Conservation (phyloP, 2,113 vertebrate species). For the Bathybates hornii region DNA sequence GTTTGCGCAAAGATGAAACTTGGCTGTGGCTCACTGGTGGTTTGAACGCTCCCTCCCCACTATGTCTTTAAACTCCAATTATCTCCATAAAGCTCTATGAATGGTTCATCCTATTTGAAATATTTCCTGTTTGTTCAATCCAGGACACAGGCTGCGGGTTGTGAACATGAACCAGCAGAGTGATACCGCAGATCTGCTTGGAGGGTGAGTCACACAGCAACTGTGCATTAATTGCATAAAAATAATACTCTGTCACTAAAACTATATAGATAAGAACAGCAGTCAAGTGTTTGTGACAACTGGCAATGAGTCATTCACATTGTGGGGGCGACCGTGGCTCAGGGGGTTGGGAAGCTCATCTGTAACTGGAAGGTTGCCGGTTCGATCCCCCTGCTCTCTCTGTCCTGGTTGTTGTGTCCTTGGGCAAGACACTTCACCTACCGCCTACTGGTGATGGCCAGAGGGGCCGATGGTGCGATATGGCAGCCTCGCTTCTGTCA, state of each 20-base stretch:
- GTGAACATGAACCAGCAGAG: conserved; percentile 99
- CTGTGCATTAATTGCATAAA: not conserved
- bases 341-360: not conserved
- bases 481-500: not conserved
- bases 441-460: accelerated
- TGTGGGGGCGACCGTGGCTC: not conserved
- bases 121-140: not conserved
- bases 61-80: not conserved
- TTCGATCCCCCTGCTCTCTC: not conserved
- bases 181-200: conserved; percentile 91
- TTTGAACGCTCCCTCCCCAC: not conserved
- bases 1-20: not conserved
- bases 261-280: not conserved
- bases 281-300: not conserved
- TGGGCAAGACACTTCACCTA: not conserved
- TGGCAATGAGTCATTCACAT: not conserved
- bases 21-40: not conserved
- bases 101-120: not conserved
- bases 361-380: not conserved
- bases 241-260: not conserved
- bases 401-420: not conserved
- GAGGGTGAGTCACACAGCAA: conserved; percentile 78
- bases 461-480: accelerated
- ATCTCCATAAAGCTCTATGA: not conserved
- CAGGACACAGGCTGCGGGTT: conserved; percentile 85